These are phyloP conservation scores for Coptodon bakossiorum DNA, from an alignment of 2,113 vertebrate species.

Conservation along the genomic window DNA sequence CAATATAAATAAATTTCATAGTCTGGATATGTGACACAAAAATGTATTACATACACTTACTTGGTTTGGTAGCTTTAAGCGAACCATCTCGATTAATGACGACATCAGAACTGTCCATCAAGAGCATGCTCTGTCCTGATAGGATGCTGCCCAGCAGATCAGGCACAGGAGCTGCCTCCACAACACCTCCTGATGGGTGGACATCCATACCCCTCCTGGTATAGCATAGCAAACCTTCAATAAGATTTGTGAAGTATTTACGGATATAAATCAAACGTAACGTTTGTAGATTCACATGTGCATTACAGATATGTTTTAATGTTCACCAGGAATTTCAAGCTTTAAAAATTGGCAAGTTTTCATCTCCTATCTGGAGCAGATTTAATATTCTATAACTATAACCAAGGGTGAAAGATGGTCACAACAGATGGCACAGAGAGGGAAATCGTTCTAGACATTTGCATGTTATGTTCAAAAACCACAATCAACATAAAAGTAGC, in stretches of 20 bases:
- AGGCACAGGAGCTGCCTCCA: conserved; percentile 78
- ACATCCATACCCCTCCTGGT: conserved; percentile 47
- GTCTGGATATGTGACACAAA: background rate
- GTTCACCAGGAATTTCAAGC: background rate
- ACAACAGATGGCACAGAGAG: background rate
- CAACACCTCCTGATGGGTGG: conserved; percentile 43
- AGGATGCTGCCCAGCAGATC: conserved; percentile 94
- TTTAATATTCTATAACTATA: background rate
- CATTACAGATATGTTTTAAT: background rate
- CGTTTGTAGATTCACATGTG: background rate
- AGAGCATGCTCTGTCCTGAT: conserved; percentile 86
- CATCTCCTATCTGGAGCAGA: background rate
- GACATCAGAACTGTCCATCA: conserved; percentile 88
- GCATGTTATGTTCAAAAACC: background rate
- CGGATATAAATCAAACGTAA: background rate
- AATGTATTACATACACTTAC: conserved; percentile 54
- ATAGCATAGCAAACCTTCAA: background rate
- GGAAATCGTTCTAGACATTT: background rate
- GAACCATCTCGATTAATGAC: conserved; percentile 92
- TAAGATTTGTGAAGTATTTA: background rate
- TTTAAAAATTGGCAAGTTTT: background rate
- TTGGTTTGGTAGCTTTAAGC: conserved; percentile 77
- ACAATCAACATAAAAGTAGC: background rate
- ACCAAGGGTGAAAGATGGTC: background rate
- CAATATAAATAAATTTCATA: background rate